Conservation (phyloP, 2,797 vertebrate genomes). For the Falco novaeseelandiae region DNA sequence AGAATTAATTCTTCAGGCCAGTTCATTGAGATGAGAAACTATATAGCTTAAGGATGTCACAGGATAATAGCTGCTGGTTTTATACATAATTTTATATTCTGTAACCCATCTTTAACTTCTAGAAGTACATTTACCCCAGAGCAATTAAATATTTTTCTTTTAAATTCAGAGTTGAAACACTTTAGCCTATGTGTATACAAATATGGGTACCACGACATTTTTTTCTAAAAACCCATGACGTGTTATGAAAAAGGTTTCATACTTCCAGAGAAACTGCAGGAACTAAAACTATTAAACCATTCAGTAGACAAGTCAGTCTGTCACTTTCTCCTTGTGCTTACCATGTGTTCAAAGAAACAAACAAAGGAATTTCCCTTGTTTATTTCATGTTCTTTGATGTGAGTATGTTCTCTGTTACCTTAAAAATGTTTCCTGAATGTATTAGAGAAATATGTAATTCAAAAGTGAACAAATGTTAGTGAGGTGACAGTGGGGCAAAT, state of each 20-base stretch:
- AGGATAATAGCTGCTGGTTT: neutral
- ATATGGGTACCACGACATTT: accelerated
- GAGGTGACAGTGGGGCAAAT: neutral
- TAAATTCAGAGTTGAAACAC: neutral
- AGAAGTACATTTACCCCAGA: neutral
- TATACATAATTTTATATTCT: neutral
- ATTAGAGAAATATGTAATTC: neutral
- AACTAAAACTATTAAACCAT: neutral
- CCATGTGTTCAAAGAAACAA: neutral
- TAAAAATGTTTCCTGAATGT: neutral
- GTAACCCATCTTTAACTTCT: neutral
- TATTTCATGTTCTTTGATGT: neutral
- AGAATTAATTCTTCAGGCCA: neutral
- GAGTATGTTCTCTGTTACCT: neutral
- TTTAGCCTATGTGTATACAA: neutral
- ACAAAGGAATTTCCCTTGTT: neutral
- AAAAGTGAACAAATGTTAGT: neutral
- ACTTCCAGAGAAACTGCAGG: neutral
- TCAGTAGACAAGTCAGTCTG: neutral
- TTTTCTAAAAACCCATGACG: neutral
- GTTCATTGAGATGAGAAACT: neutral
- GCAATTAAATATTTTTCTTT: neutral
- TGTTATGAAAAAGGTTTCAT: neutral
- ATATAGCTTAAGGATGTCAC: neutral
- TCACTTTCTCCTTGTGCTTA: neutral